Evolutionary conservation across 2,113 vertebrate genomes (phyloP).

Genomic region (Craseonycteris thonglongyai): DNA sequence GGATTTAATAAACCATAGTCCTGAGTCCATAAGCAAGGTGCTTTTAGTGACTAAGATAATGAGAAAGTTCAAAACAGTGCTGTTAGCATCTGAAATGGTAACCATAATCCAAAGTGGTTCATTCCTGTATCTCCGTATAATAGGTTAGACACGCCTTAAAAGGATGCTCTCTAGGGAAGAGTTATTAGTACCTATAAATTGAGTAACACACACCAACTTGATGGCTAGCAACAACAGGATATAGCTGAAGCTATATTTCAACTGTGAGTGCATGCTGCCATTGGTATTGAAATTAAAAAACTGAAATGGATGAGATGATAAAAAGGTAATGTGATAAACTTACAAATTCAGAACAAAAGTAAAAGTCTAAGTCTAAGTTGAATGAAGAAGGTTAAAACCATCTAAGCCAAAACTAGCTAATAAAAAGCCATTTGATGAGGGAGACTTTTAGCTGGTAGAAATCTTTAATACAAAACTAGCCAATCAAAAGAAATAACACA

Average conservation of each 20-base stretch:
- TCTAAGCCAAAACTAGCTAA: conserved; percentile 43
- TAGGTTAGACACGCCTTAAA: conserved; percentile 69
- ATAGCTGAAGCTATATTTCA: conserved; percentile 64
- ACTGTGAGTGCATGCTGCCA: conserved; percentile 42
- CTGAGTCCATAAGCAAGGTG: not conserved
- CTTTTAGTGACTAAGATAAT: conserved; percentile 34
- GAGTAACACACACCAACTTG: conserved; percentile 65
- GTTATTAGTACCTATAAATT: conserved; percentile 73
- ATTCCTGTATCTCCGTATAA: conserved; percentile 66
- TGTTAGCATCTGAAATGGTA: conserved; percentile 50
- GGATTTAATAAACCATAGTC: not conserved
- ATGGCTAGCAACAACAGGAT: conserved; percentile 61
- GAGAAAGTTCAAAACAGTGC: conserved; percentile 21
- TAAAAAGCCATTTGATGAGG: conserved; percentile 43
- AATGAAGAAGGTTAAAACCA: conserved; percentile 41
- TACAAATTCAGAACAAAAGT: conserved; percentile 53
- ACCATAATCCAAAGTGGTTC: conserved; percentile 46
- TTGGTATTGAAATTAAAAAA: conserved; percentile 56
- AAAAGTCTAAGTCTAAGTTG: conserved; percentile 28
- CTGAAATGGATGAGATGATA: conserved; percentile 40
- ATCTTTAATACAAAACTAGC: conserved; percentile 64
- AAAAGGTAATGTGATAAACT: conserved; percentile 51
- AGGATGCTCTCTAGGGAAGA: conserved; percentile 74
- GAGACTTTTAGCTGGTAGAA: conserved; percentile 59
- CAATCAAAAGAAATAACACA: conserved; percentile 66